A percentile compares a stretch with the other conserved stretches of the same genome.
Evolutionary conservation across 2,113 vertebrate genomes (phyloP).

Genomic region (Ploceus nigricollis): DNA sequence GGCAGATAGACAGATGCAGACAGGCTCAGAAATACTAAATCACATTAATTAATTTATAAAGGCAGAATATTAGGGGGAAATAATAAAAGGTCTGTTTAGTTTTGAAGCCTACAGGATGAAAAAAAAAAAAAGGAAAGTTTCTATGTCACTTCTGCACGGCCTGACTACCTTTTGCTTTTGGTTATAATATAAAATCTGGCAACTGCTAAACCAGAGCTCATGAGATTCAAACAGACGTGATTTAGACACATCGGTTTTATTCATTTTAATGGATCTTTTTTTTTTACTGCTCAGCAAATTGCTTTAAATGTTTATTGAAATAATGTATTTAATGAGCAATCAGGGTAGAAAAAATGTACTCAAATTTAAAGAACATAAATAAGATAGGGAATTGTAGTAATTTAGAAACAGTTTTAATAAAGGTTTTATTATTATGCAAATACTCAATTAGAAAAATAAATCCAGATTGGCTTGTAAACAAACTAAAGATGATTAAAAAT

Average conservation of each 20-base stretch:
- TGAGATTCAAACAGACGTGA: not conserved
- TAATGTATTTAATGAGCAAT: conserved; percentile 17
- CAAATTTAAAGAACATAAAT: not conserved
- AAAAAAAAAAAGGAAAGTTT: not conserved
- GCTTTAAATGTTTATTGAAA: not conserved
- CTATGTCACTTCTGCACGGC: not conserved
- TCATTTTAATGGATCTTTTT: not conserved
- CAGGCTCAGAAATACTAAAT: not conserved
- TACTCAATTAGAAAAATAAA: not conserved
- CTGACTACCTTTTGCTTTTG: not conserved
- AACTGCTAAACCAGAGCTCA: not conserved
- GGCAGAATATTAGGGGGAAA: not conserved
- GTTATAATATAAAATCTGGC: not conserved
- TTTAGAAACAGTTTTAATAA: conserved; percentile 15
- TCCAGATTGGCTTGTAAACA: not conserved
- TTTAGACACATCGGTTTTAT: not conserved
- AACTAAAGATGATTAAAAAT: not conserved
- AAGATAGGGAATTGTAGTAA: not conserved
- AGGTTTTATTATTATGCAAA: conserved; percentile 26
- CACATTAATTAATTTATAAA: not conserved
- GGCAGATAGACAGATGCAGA: not conserved
- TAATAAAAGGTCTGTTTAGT: not conserved
- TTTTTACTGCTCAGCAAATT: not conserved
- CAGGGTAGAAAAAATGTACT: not conserved
- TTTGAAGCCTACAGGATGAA: not conserved